phyloP scores from a whole-genome alignment of 2,113 vertebrate genomes.

The Leucoraja erinaceus region DNA sequence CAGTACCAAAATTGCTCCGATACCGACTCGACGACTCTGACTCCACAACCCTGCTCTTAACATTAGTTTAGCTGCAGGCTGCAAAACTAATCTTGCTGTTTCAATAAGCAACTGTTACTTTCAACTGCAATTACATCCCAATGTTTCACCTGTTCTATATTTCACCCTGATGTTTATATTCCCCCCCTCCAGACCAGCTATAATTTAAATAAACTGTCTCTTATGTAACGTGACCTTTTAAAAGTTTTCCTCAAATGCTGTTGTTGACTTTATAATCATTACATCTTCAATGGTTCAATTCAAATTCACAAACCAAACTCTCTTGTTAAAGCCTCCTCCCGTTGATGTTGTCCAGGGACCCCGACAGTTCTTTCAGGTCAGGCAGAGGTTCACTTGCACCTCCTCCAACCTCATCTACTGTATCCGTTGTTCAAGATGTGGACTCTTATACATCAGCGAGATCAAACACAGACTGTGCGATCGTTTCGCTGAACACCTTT shows the following conservation, averaged over 20 bases:
- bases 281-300: not conserved
- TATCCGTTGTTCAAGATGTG: no score
- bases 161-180: not conserved
- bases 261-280: not conserved
- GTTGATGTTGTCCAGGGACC: no score
- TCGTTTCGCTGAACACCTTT: no score
- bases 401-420: no score
- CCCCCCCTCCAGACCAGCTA: no score
- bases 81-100: not conserved
- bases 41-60: not conserved
- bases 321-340: not conserved
- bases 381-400: no score
- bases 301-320: not conserved
- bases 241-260: not conserved
- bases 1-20: no score
- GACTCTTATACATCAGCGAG: no score
- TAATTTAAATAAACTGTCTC: not conserved
- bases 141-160: not conserved
- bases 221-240: not conserved
- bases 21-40: no score
- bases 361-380: no score
- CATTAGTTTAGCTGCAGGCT: not conserved
- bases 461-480: no score
- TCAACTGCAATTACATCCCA: not conserved
- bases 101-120: not conserved